Base-by-base conservation (phyloP, 2,113 vertebrate species). In the Gnathonemus echidnorhynchus region DNA sequence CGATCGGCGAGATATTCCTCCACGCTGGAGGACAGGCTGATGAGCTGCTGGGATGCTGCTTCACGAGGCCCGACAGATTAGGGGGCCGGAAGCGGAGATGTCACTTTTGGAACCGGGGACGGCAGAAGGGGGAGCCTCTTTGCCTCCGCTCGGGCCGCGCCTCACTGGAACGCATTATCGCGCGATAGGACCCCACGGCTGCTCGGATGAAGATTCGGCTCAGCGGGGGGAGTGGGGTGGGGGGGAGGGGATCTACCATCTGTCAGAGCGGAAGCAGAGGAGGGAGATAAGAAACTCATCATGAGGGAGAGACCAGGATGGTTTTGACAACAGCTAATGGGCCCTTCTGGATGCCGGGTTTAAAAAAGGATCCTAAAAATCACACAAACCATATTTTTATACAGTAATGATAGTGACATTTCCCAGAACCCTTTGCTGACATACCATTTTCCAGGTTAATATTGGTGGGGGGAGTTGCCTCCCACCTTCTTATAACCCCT, bases 321-420 rank as follows among this genome's bases (percentile, higher is more conserved):
- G 42, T 48, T 85, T 48, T 85, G 83, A 77, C 70, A 42, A 77
- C 70, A 77, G 70, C 70, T 77, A 77, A 85, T 85, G 83, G 83
- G 83, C 2, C 11, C 83, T 85, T 48, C 83, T 85, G 45, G 83
- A 19, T 48, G 45, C 45, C 3, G 0, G 83, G 45, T 85, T 85
- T n/a, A 48, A 85, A 48, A 85, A 48, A 48, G 45, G 7, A 46
- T 8, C 21, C 15, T 9, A 24, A 85, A 48, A 85, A 85, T 85
- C 70, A 77, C 70, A 77, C 70, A 77, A 39, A 39, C 70, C 70
- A 77, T 77, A 77, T 77, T 19, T 77, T 77, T 77, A 77, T 77
- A 8, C 70, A 77, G 70, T 77, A 77, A 77, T 77, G 35, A 39
- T 39, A 77, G 35, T 77, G 70, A 77, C 35, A 77, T 77, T 77